phyloP scores from a whole-genome alignment of 2,113 vertebrate species.

The Scophthalmus maximus region DNA sequence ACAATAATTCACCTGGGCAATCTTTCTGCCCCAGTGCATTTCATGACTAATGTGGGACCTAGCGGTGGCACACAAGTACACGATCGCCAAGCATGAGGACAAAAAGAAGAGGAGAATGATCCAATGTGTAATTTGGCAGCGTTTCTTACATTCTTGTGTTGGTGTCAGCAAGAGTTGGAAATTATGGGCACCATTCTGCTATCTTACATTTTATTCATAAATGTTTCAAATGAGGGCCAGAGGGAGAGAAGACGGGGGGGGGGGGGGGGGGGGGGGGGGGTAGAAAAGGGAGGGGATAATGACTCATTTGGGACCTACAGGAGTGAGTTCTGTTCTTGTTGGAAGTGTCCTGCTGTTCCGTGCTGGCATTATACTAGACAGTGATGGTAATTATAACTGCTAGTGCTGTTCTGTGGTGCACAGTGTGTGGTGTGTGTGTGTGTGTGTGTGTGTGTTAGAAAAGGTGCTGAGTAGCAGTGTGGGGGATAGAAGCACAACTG shows the following conservation, averaged over 20 bases:
- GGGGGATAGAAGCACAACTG: slow-evolving; percentile 39
- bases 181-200: slow-evolving; percentile 34
- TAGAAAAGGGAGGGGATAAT: slow-evolving; percentile 29
- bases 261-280: neutral
- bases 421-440: slow-evolving; percentile 31
- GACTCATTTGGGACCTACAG: slow-evolving; percentile 32
- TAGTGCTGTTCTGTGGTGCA: slow-evolving; percentile 33
- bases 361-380: slow-evolving; percentile 36
- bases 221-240: slow-evolving; percentile 31
- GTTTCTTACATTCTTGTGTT: slow-evolving; percentile 2
- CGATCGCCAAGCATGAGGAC: slow-evolving; percentile 10
- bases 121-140: slow-evolving; percentile 30
- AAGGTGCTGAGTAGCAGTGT: slow-evolving; percentile 44
- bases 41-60: neutral
- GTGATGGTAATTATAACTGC: slow-evolving; percentile 60
- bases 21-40: neutral
- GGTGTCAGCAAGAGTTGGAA: slow-evolving; percentile 47
- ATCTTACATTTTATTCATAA: slow-evolving; percentile 62
- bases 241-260: neutral
- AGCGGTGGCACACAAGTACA: neutral
- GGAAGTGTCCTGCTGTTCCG: slow-evolving; percentile 22
- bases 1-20: slow-evolving; percentile 5
- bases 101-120: slow-evolving; percentile 36
- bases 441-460: slow-evolving; percentile 29
- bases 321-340: slow-evolving; percentile 41